A percentile compares a stretch with the other conserved stretches of the same genome.
Conservation (phyloP, 2,888 invertebrate species). For the Lacanobia oleracea region DNA sequence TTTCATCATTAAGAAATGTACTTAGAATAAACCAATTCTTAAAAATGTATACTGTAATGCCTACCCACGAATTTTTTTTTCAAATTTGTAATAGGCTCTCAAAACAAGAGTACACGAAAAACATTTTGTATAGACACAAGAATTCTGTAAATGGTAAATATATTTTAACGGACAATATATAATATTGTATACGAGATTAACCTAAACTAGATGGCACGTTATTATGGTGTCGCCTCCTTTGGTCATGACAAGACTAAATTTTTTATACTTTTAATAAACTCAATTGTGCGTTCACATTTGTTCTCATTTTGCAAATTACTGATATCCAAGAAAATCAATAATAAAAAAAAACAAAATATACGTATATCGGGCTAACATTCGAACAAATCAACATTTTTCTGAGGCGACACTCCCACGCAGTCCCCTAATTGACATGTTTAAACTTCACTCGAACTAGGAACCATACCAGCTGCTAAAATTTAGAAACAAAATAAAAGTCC, state of each 20-base stretch:
- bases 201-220: conserved; percentile 91
- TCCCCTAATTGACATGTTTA: conserved; percentile 91
- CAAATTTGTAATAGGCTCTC: conserved; percentile 90
- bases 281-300: conserved; percentile 88
- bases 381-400: conserved; percentile 68
- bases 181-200: conserved; percentile 91
- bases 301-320: conserved; percentile 77
- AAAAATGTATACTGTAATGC: conserved; percentile 78
- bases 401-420: conserved; percentile 89
- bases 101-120: conserved; percentile 91
- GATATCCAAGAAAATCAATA: conserved; percentile 68
- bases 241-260: conserved; percentile 83
- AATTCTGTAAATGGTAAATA: conserved; percentile 91
- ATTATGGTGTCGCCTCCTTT: conserved; percentile 89
- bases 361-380: conserved; percentile 73
- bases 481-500: conserved; percentile 85
- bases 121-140: conserved; percentile 91
- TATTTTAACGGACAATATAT: conserved; percentile 91
- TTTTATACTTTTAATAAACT: conserved; percentile 76
- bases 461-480: conserved; percentile 91
- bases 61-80: conserved; percentile 81
- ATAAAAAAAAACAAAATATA: conserved; percentile 67
- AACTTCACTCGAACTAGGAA: conserved; percentile 91
- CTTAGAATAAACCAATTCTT: conserved; percentile 74
- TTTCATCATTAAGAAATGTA: conserved; percentile 70